Evolutionary conservation across 2,113 vertebrate genomes (phyloP).

Genomic region (Archocentrus centrarchus): DNA sequence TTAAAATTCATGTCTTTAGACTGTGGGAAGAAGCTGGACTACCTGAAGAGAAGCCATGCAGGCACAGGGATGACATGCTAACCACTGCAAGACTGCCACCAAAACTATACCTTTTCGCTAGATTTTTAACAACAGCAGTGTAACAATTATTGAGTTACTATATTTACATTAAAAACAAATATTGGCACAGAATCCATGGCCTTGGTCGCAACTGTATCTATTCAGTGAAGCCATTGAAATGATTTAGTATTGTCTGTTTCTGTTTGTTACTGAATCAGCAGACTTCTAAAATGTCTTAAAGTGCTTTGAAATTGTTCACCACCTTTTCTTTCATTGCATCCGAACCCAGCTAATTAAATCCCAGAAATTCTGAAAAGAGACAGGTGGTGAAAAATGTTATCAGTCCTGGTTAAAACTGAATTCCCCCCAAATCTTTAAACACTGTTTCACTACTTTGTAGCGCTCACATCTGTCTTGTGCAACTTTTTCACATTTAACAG

Average conservation of each 20-base stretch:
- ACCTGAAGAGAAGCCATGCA: not conserved
- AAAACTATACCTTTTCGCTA: not conserved
- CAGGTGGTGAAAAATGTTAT: not conserved
- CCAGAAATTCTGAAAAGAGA: not conserved
- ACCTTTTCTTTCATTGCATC: not conserved
- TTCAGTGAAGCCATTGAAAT: not conserved
- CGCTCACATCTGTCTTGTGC: not conserved
- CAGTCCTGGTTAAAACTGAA: not conserved
- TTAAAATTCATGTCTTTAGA: not conserved
- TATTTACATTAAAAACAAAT: not conserved
- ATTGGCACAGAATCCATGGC: not conserved
- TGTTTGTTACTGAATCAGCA: not conserved
- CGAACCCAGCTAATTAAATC: not conserved
- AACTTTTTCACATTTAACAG: constrained; percentile 12
- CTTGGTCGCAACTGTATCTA: not conserved
- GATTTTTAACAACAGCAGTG: not conserved
- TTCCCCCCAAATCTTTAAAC: not conserved
- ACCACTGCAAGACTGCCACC: not conserved
- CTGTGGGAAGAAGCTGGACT: not conserved
- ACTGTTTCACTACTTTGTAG: not conserved
- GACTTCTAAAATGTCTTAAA: not conserved
- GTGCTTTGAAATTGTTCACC: not conserved
- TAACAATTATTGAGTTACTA: not conserved
- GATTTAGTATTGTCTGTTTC: not conserved
- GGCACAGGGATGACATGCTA: not conserved